phyloP scores from a whole-genome alignment of 2,888 invertebrate species.

The Nymphalis polychloros region DNA sequence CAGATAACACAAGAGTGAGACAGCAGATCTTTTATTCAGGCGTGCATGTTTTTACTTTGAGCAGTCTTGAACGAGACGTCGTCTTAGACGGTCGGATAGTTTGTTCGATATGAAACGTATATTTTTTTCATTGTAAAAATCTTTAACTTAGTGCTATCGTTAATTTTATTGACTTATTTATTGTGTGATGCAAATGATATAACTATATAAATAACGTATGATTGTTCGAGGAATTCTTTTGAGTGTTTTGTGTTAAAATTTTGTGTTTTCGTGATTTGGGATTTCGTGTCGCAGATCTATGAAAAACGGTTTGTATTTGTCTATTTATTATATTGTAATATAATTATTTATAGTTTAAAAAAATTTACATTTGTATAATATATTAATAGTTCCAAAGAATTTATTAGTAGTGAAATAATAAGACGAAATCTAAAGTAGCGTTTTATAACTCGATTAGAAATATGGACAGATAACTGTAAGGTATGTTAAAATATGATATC shows the following conservation, averaged over 20 bases:
- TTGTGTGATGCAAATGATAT: constrained; percentile 3
- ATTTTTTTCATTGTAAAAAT: constrained; percentile 22
- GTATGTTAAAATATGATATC: no score
- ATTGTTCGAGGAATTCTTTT: constrained; percentile 40
- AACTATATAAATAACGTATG: constrained; percentile 1
- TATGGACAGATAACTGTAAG: no score
- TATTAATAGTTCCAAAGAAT: no score
- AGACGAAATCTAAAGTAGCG: no score
- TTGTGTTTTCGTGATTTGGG: constrained; percentile 47
- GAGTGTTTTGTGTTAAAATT: constrained; percentile 41
- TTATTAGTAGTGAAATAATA: no score
- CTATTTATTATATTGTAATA: constrained; percentile 24
- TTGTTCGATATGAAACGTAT: constrained; percentile 29
- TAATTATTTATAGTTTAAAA: no score
- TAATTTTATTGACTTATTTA: constrained; percentile 8
- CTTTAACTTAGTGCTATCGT: constrained; percentile 12
- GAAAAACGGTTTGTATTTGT: constrained; percentile 45
- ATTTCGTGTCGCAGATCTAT: constrained; percentile 45
- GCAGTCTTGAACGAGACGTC: constrained; percentile 52
- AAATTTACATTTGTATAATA: background rate
- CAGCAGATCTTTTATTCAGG: constrained; percentile 59
- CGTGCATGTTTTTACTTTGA: constrained; percentile 45
- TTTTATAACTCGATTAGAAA: no score
- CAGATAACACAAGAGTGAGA: constrained; percentile 47
- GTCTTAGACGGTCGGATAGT: constrained; percentile 40